Evolutionary conservation across 2,113 vertebrate species (phyloP).

Genomic region (Trematocara zebra): DNA sequence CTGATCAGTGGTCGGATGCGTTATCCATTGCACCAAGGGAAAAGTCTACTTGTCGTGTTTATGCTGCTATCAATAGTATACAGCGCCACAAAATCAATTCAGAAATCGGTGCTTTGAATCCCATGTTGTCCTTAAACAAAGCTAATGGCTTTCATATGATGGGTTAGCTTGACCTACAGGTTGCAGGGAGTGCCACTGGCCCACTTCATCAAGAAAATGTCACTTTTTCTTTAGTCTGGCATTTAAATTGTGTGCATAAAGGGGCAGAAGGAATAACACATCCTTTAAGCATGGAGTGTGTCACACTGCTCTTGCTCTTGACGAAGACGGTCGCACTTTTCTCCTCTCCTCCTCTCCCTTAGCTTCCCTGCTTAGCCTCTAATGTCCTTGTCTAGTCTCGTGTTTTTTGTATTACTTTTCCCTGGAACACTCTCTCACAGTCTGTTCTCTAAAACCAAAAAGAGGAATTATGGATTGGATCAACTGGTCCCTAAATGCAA

Average conservation of each 20-base stretch:
- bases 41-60: neutral
- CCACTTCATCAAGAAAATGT: neutral
- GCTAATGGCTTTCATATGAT: neutral
- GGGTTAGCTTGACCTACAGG: neutral
- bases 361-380: too few relatives aligned
- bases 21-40: neutral
- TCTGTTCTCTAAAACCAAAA: too few relatives aligned
- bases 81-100: neutral
- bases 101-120: neutral
- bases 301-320: too few relatives aligned
- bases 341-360: too few relatives aligned
- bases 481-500: too few relatives aligned
- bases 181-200: neutral
- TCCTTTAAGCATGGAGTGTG: neutral
- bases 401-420: too few relatives aligned
- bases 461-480: too few relatives aligned
- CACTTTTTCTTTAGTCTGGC: neutral
- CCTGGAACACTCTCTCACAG: too few relatives aligned
- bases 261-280: neutral
- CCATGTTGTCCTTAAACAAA: neutral
- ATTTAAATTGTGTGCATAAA: neutral
- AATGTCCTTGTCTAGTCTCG: too few relatives aligned
- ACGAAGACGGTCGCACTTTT: too few relatives aligned
- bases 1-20: neutral
- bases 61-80: neutral